Evolutionary conservation across 1,140 invertebrate genomes (phyloP), one percentile per base, ranked within the genome.

Genomic region (Antheraea mylitta): DNA sequence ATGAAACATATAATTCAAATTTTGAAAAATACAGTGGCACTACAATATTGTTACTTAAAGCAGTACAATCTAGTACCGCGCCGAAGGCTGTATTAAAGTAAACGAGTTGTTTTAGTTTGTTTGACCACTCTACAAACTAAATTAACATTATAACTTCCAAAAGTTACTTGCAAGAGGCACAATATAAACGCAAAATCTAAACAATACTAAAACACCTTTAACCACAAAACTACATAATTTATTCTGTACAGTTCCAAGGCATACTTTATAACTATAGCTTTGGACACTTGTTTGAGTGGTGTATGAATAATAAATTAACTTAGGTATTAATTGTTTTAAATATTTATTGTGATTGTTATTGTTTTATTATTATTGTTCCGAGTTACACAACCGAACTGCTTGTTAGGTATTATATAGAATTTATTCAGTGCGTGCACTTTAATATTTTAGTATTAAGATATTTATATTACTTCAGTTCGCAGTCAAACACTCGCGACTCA

Each of bases 71-170:
- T 73, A 71, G 73, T 81, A 73, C 78, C 75, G 80, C 81, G 78
- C 82, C 81, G 74, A 77, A 68, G 77, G 85, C 81, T 72, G 75
- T 77, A 76, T 76, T 72, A 82, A 89, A 83, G 78, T 83, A 85
- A 82, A 80, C 79, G 81, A 78, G 78, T 84, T 82, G 80, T 79
- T 78, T 79, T 70, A 79, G 75, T 83, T 85, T 81, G 74, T 77
- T 80, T 78, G 76, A 77, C 78, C 78, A 82, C 82, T 87, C 72
- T 79, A 66, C 77, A 79, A 86, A 86, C 78, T 86, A 75, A 83
- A 85, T 85, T 85, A 86, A 76, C 76, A 78, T 78, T 81, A 81
- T 76, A 79, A 82, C 73, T 75, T 74, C 76, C 75, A 70, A 82
- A 85, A 80, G 74, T 73, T 70, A 79, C 69, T 78, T 77, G 38